Evolutionary conservation across 2,797 vertebrate species (phyloP).

Genomic region (Falco novaeseelandiae): DNA sequence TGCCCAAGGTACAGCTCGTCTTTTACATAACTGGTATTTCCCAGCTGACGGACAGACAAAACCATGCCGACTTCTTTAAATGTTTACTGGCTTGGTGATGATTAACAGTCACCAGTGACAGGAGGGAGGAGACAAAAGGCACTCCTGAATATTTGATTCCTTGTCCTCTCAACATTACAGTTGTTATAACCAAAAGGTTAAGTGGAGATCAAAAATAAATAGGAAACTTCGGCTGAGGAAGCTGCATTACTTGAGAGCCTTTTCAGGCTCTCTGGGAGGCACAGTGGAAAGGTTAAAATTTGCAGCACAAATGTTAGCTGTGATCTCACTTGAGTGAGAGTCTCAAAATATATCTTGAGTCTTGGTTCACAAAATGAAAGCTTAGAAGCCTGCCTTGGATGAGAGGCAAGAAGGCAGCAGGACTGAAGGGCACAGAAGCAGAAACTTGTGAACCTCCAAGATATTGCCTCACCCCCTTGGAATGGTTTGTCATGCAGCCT

Average conservation of each 20-base stretch:
- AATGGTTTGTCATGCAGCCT: neutral
- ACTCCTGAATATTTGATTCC: neutral
- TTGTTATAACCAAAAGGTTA: neutral
- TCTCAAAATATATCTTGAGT: neutral
- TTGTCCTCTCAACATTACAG: neutral
- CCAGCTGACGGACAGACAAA: neutral
- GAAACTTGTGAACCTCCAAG: neutral
- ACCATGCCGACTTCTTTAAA: neutral
- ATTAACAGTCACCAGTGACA: neutral
- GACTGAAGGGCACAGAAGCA: neutral
- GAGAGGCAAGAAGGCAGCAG: neutral
- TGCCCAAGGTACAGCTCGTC: neutral
- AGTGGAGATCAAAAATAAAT: neutral
- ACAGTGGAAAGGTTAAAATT: neutral
- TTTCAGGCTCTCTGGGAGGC: neutral
- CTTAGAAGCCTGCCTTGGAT: neutral
- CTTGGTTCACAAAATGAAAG: neutral
- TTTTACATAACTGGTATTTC: neutral
- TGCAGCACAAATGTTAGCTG: neutral
- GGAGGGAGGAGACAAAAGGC: neutral
- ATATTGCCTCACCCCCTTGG: neutral
- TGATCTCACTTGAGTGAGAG: neutral
- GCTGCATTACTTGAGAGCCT: neutral
- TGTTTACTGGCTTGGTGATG: neutral
- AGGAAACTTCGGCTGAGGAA: neutral